Conservation (phyloP, 2,797 vertebrate genomes). For the Zenarchopterus dispar region DNA sequence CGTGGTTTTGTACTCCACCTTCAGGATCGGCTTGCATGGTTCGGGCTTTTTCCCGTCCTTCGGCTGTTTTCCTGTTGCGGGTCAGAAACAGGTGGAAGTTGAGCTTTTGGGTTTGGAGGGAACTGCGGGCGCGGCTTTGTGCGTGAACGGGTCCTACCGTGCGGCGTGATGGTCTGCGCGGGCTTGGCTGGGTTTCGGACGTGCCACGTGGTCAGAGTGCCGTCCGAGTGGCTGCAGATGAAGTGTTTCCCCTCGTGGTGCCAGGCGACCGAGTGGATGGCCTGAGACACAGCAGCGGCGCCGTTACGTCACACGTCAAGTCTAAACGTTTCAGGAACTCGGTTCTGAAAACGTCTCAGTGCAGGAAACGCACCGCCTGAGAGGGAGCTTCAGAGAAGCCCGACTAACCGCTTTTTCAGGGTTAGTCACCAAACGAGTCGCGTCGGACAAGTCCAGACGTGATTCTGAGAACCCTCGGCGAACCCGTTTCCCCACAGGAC, state of each 20-base stretch:
- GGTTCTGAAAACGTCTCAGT: not conserved
- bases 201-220: constrained; percentile 97
- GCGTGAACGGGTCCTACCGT: constrained; percentile 84
- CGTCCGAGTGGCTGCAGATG: constrained; percentile 98
- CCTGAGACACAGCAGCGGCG: constrained; percentile 73
- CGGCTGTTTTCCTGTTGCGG: constrained; percentile 92
- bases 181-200: constrained; percentile 90
- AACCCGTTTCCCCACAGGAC: constrained; percentile 15
- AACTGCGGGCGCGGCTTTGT: not conserved
- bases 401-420: constrained; percentile 6
- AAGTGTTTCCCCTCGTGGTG: constrained; percentile 99
- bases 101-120: too few relatives aligned
- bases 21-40: constrained; percentile 97
- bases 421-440: not conserved
- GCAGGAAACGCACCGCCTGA: not conserved
- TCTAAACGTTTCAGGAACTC: too few relatives aligned
- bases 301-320: too few relatives aligned
- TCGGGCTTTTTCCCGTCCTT: constrained; percentile 99
- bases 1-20: constrained; percentile 98
- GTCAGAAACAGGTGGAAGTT: constrained; percentile 8
- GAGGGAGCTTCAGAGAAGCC: not conserved
- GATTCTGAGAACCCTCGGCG: constrained; percentile 4
- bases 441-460: constrained; percentile 1
- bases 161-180: constrained; percentile 94
- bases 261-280: constrained; percentile 98